phyloP scores from a whole-genome alignment of 2,888 invertebrate genomes.

The Cephus pulcher region DNA sequence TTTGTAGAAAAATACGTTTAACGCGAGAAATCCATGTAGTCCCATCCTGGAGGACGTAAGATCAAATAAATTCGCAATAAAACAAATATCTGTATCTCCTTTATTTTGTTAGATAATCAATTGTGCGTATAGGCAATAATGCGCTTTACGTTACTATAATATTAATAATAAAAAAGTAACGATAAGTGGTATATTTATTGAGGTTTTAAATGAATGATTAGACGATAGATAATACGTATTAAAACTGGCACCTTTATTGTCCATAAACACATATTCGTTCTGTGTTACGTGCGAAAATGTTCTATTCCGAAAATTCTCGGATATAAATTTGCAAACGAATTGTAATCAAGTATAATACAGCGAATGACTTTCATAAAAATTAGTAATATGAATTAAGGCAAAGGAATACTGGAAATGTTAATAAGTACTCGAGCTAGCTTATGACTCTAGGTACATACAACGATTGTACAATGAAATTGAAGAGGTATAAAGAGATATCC shows the following conservation, averaged over 20 bases:
- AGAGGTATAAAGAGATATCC: background rate
- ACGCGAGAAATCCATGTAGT: conserved; percentile 33
- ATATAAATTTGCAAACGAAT: background rate
- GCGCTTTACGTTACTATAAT: background rate
- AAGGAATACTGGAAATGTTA: background rate
- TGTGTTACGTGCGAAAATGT: background rate
- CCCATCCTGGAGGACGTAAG: conserved; percentile 36
- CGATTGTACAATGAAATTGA: background rate
- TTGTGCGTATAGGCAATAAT: background rate
- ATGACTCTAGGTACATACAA: background rate
- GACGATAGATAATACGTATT: conserved; percentile 7
- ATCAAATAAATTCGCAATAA: conserved; percentile 46
- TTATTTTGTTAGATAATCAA: background rate
- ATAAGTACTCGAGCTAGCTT: background rate
- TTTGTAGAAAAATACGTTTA: background rate
- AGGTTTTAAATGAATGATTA: background rate
- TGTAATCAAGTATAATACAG: background rate
- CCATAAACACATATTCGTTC: conserved; percentile 24
- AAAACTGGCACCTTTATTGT: conserved; percentile 30
- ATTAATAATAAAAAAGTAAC: background rate
- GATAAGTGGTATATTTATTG: background rate
- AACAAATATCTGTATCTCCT: conserved; percentile 26
- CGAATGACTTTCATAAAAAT: background rate
- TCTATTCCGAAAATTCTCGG: background rate
- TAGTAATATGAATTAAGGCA: background rate